Evolutionary conservation across 2,888 invertebrate species (phyloP), one percentile per base, ranked within the genome.

Genomic region (Nysson spinosus): DNA sequence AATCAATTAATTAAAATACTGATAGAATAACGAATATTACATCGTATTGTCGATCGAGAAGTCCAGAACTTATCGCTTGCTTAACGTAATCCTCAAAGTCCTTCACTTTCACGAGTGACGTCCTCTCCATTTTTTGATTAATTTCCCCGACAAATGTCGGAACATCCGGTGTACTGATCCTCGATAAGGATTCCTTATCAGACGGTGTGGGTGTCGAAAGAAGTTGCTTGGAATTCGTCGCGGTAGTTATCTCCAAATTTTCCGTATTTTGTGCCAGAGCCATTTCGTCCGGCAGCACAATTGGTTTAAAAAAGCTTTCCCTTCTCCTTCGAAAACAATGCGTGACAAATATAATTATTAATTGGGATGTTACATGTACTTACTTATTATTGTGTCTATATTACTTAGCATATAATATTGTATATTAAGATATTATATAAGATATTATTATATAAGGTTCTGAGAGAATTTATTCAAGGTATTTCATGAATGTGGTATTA

Each of bases 31-130:
- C n/a, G n/a, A n/a, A n/a, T n/a, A n/a, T 77, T 60, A 88, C 88
- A 19, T 72, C 73, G 60, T 85, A 86, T 61, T 87, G 87, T 14
- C 69, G 77, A 30, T 82, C 72, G 4, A 88, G 64, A 40, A 82
- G 76, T 3, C 84, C 85, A 65, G 75, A 82, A 22, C 78, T 69
- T 24, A 87, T 78, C 0, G 85, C 78, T 5, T 72, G 57, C 61
- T 81, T 87, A 0, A 88, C 86, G 60, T 88, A 88, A 22, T 80
- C 74, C 58, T 86, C 85, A 44, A 88, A 86, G 26, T 88, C 83
- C 28, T 72, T 75, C 1, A 88, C 78, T 56, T 82, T 83, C 0
- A 87, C 66, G 4, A 76, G 72, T 35, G 49, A 50, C 17, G 43
- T 11, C 4, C 7, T 37, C 30, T 55, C 50, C 1, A 40, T 24